A percentile compares a stretch with the other conserved stretches of the same genome.
Conservation (phyloP, 1,140 invertebrate genomes). For the Megalopta genalis region DNA sequence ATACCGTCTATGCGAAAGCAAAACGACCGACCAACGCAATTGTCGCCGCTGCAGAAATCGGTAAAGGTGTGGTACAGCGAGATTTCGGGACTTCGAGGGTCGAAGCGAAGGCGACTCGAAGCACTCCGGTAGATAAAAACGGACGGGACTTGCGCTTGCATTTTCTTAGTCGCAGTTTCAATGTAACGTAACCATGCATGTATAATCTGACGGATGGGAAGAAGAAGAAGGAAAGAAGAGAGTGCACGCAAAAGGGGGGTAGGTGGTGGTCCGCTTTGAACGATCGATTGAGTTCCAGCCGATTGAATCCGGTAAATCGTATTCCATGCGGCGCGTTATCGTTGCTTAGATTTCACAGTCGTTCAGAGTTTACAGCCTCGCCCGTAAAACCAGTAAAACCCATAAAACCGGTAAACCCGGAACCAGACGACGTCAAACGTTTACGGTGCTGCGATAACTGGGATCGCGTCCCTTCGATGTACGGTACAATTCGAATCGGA, state of each 20-base stretch:
- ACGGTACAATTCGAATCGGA: not conserved
- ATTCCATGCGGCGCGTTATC: slow-evolving; percentile 52
- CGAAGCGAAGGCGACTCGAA: too few relatives aligned
- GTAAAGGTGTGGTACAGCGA: not conserved
- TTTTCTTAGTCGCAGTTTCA: too few relatives aligned
- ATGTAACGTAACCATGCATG: too few relatives aligned
- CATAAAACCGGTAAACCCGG: slow-evolving; percentile 38
- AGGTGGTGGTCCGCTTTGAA: slow-evolving; percentile 4
- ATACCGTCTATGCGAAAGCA: too few relatives aligned
- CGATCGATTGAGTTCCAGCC: slow-evolving; percentile 59
- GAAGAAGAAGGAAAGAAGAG: not conserved
- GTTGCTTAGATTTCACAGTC: slow-evolving; percentile 57
- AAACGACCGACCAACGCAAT: too few relatives aligned
- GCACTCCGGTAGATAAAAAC: too few relatives aligned
- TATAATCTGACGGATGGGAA: slow-evolving; percentile 6
- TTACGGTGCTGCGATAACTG: slow-evolving; percentile 42
- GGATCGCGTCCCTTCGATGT: slow-evolving; percentile 34
- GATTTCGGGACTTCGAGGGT: too few relatives aligned
- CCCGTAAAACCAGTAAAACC: not conserved
- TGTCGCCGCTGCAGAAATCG: too few relatives aligned
- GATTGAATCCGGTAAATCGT: slow-evolving; percentile 54
- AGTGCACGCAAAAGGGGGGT: not conserved
- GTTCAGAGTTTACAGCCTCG: slow-evolving; percentile 57
- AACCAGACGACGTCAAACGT: slow-evolving; percentile 59
- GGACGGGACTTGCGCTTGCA: too few relatives aligned